Evolutionary conservation across 2,797 vertebrate genomes (phyloP), one percentile per base, ranked within the genome.

Genomic region (Pseudotriccus pelzelni): DNA sequence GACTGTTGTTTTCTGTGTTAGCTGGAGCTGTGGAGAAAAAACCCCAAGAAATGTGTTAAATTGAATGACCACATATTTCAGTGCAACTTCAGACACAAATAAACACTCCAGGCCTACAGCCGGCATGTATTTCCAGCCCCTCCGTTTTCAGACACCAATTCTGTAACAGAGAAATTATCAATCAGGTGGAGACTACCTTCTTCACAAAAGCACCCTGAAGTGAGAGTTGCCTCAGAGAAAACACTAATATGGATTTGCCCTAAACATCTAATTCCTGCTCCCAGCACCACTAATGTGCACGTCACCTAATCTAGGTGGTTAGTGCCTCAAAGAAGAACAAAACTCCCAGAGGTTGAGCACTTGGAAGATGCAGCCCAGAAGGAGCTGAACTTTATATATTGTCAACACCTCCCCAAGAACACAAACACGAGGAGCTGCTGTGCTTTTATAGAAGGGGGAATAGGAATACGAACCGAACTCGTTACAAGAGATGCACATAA

Each of bases 1-100:
- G 91, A 98, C 99, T 10, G 98, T 98, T 47, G 99, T 97, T 94
- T 99, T 99, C 98, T 99, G 99, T 89, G 99, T 99, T 95, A 99
- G 98, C 97, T 99, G 99, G 96, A 99, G 98, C 99, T 99, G 98
- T 37, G 69, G 91, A 96, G 72, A 39, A 90, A 89, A 88, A 56
- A 66, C 4, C 5, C 21, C 20, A 82, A n/a, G 18, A 66, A n/a
- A 6, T 1, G 1, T 27, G 56, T 93, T 89, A 90, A 82, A 64
- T 6, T 6, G 8, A 70, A 76, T 10, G 32, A 74, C 41, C 30
- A 21, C 0, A 0, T 19, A 80, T 27, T 81, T 78, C 47, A 50
- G 37, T 5, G 4, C 63, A 77, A n/a, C 49, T 79, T 76, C 59
- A 5, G 2, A 72, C 22, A 39, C 5, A 56, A 25, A 19, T 63